Evolutionary conservation across 2,797 vertebrate genomes (phyloP), one percentile per base, ranked within the genome.

Genomic region (Ceryle rudis): DNA sequence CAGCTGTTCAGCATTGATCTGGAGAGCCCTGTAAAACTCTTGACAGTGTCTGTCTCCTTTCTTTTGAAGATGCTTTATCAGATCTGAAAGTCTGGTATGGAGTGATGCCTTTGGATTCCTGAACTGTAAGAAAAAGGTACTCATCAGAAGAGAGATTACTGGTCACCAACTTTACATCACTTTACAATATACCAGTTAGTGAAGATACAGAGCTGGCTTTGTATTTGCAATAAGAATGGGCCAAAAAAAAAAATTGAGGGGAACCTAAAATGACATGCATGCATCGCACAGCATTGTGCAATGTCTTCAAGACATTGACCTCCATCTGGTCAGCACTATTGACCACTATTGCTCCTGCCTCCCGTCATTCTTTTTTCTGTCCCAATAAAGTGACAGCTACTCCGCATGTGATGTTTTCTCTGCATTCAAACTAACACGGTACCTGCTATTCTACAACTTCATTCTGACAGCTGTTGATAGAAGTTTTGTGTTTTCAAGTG

Each of bases 21-120:
- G 99, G 22, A 99, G 98, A 31, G 99, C 99, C 7, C 99, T 97
- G 98, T 99, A 99, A 91, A 99, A 99, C 97, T 99, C 99, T 81
- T 98, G 98, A 94, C 99, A 99, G 9, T 99, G 99, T 37, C 98
- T 98, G 46, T 99, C 99, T 10, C 99, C 98, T 91, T 98, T 99
- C 84, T 96, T 98, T 90, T 99, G 99, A 84, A 99, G 98, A 94
- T 99, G 98, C 39, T 97, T 97, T 95, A 99, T 97, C 60, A 99
- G 98, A 97, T 99, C 99, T 5, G 98, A 98, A 92, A 99, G 96
- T 15, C 99, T 98, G 71, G 98, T 89, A 28, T 98, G 98, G 31
- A 99, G 98, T 15, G 98, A 98, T 9, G 98, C 98, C 47, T 99
- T 99, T 96, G 99, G 98, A 93, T 99, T 99, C 90, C 99, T 97